A percentile compares a stretch with the other conserved stretches of the same genome.
These are phyloP conservation scores for Pseudomyrmex cubaensis DNA, from an alignment of 1,140 invertebrate species.

Conservation along the genomic window DNA sequence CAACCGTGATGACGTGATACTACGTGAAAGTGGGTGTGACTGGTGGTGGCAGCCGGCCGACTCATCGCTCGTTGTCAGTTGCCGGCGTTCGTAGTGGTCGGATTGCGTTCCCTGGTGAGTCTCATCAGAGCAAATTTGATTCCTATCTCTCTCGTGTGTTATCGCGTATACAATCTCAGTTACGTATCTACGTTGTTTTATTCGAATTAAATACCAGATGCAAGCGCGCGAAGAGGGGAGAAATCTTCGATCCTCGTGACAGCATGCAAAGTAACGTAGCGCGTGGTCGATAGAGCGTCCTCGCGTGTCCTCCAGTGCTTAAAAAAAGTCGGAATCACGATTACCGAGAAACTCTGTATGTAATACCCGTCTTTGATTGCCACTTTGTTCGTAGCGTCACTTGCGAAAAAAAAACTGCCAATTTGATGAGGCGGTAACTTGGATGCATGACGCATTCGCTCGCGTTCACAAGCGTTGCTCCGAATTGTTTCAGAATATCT, in stretches of 20 bases:
- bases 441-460: slow-evolving; percentile 20
- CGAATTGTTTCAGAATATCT: slow-evolving; percentile 6
- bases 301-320: neutral
- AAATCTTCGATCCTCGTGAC: too few relatives aligned
- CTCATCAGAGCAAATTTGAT: too few relatives aligned
- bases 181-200: too few relatives aligned
- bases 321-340: too few relatives aligned
- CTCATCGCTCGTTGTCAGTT: slow-evolving; percentile 3
- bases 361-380: neutral
- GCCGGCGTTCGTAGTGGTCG: slow-evolving; percentile 4
- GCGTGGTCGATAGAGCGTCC: neutral
- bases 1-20: slow-evolving; percentile 60
- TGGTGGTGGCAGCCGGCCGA: neutral
- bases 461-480: neutral
- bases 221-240: too few relatives aligned
- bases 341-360: neutral
- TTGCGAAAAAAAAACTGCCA: neutral
- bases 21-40: slow-evolving; percentile 70
- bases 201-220: too few relatives aligned
- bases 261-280: too few relatives aligned
- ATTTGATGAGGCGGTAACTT: neutral
- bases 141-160: too few relatives aligned
- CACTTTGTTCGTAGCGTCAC: neutral
- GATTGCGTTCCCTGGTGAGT: neutral
- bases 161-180: too few relatives aligned